These are phyloP conservation scores for Carlito syrichta DNA, from an alignment of 2,113 vertebrate genomes.

Conservation along the genomic window DNA sequence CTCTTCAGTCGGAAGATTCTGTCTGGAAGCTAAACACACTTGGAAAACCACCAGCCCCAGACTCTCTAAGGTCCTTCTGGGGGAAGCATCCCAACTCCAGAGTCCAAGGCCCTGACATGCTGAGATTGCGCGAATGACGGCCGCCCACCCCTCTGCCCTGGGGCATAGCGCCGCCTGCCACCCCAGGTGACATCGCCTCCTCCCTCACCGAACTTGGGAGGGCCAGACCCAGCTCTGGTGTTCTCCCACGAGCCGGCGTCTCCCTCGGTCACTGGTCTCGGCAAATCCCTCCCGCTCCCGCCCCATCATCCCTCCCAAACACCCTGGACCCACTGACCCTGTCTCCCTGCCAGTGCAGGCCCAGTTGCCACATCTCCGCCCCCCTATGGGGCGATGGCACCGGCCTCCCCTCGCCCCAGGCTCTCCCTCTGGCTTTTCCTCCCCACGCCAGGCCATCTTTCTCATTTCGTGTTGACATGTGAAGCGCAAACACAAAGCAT, in stretches of 20 bases:
- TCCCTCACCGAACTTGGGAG: fast-evolving
- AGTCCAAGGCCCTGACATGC: background rate
- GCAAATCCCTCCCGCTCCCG: too few relatives aligned
- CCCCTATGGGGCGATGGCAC: background rate
- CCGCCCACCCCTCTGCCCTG: background rate
- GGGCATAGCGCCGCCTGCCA: background rate
- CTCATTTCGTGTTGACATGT: background rate
- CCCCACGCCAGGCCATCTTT: background rate
- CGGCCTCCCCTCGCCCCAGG: background rate
- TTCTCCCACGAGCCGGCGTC: background rate
- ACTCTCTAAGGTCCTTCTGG: background rate
- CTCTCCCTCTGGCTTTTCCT: background rate
- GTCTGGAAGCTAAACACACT: background rate
- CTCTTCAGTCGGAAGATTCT: background rate
- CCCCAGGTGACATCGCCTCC: background rate
- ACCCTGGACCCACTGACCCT: background rate
- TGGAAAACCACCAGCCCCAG: background rate
- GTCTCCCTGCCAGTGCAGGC: background rate
- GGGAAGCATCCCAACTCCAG: background rate
- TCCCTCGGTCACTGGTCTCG: too few relatives aligned
- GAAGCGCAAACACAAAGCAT: fast-evolving
- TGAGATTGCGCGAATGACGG: background rate
- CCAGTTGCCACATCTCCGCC: too few relatives aligned
- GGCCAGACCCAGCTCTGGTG: background rate
- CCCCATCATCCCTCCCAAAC: background rate